phyloP scores from a whole-genome alignment of 64 coral and sea anemone genomes.

The Pocillopora damicornis region DNA sequence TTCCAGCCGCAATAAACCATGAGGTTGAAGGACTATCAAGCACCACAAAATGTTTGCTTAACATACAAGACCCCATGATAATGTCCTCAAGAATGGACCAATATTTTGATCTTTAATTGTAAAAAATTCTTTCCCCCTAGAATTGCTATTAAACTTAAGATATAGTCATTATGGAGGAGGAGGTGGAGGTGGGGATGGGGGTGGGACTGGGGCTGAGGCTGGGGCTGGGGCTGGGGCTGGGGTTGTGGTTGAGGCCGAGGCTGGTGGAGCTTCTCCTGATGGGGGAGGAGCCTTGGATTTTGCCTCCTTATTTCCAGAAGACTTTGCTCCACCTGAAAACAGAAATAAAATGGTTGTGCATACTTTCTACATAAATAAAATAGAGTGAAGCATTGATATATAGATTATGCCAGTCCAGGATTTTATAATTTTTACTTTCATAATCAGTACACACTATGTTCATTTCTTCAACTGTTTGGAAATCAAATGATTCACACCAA shows the following conservation, averaged over 20 bases:
- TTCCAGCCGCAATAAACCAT: neutral
- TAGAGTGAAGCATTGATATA: too few relatives aligned
- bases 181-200: slow-evolving; percentile 22
- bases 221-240: neutral
- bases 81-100: neutral
- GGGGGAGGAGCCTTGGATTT: slow-evolving; percentile 27
- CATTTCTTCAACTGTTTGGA: too few relatives aligned
- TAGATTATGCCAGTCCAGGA: too few relatives aligned
- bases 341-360: neutral
- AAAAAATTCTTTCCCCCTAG: slow-evolving; percentile 36
- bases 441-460: too few relatives aligned
- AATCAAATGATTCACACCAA: too few relatives aligned
- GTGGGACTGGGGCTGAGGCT: too few relatives aligned
- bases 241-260: slow-evolving; percentile 23
- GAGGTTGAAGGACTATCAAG: neutral
- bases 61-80: slow-evolving; percentile 4
- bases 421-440: too few relatives aligned
- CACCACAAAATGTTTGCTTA: neutral
- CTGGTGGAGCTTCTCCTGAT: slow-evolving; percentile 31
- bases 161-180: slow-evolving; percentile 23
- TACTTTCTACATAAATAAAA: neutral
- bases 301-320: slow-evolving; percentile 12
- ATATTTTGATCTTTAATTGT: neutral
- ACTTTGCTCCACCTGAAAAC: slow-evolving; percentile 5
- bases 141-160: slow-evolving; percentile 2